phyloP scores from a whole-genome alignment of 1,140 invertebrate species.

The Drosophila quadrilineata region DNA sequence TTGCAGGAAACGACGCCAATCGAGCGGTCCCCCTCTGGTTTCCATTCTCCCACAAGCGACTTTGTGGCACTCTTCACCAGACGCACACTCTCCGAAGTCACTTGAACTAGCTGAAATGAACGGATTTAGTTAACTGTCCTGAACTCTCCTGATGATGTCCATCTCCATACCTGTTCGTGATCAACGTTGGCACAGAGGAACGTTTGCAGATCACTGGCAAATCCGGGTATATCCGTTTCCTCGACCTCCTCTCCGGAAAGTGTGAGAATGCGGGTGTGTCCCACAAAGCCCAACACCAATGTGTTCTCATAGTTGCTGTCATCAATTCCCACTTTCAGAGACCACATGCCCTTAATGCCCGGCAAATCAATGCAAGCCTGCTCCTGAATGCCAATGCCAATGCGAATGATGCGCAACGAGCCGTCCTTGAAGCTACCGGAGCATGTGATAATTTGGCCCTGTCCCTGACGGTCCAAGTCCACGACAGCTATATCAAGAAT shows the following conservation, averaged over 20 bases:
- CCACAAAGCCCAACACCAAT: constrained; percentile 95
- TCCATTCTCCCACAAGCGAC: constrained; percentile 89
- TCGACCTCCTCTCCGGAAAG: constrained; percentile 97
- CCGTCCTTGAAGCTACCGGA: constrained; percentile 98
- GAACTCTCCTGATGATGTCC: too few species aligned
- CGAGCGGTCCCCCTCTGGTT: constrained; percentile 87
- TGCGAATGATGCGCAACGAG: constrained; percentile 97
- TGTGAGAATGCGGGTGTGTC: constrained; percentile 94
- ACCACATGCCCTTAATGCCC: constrained; percentile 99
- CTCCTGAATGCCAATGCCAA: constrained; percentile 98
- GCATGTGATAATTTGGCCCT: constrained; percentile 98
- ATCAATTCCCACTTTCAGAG: constrained; percentile 88
- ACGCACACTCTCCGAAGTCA: constrained; percentile 88
- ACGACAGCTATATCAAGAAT: constrained; percentile 99
- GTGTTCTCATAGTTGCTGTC: constrained; percentile 88
- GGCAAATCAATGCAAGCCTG: constrained; percentile 98
- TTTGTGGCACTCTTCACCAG: constrained; percentile 87
- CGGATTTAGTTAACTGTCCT: too few species aligned
- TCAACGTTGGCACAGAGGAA: constrained; percentile 96
- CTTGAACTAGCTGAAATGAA: constrained; percentile 82
- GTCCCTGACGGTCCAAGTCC: constrained; percentile 97
- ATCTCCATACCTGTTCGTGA: constrained; percentile 86
- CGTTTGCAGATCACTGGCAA: constrained; percentile 94
- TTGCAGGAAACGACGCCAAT: constrained; percentile 96
- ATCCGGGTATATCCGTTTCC: constrained; percentile 96